A percentile compares a stretch with the other conserved stretches of the same genome.
Conservation (phyloP, 2,113 vertebrate species). For the Rhabdomys dilectus region DNA sequence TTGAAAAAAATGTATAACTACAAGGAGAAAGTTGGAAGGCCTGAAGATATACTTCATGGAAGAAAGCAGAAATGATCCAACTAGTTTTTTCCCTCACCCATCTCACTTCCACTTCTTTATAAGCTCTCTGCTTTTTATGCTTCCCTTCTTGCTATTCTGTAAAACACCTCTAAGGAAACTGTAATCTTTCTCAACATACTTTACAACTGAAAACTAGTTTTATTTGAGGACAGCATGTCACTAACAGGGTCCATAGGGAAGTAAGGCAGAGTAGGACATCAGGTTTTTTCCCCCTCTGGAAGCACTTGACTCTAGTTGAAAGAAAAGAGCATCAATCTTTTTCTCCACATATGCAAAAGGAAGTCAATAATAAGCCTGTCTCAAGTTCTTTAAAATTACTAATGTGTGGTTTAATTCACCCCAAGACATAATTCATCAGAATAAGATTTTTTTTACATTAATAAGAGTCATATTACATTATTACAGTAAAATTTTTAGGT, state of each 20-base stretch:
- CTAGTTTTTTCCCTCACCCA: background rate
- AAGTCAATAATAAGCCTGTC: background rate
- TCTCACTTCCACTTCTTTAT: background rate
- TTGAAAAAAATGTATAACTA: slow-evolving; percentile 46
- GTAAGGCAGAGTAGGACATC: background rate
- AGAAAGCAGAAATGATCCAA: background rate
- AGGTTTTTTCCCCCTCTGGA: background rate
- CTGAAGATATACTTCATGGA: background rate
- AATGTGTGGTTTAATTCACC: background rate
- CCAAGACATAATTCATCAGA: slow-evolving; percentile 23
- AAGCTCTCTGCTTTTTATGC: background rate
- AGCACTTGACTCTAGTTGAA: background rate
- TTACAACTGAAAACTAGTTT: slow-evolving; percentile 44
- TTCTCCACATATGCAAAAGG: background rate
- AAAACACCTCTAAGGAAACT: background rate
- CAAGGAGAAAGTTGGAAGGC: slow-evolving; percentile 3
- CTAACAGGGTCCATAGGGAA: background rate
- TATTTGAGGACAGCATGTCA: slow-evolving; percentile 15
- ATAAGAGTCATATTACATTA: background rate
- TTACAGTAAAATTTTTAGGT: background rate
- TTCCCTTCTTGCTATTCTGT: slow-evolving; percentile 21
- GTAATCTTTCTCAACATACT: background rate
- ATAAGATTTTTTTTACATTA: slow-evolving; percentile 27
- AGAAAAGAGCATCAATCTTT: slow-evolving; percentile 39
- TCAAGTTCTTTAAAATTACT: slow-evolving; percentile 46